These are phyloP conservation scores for Fulica atra DNA, from an alignment of 2,113 vertebrate species.

Conservation along the genomic window DNA sequence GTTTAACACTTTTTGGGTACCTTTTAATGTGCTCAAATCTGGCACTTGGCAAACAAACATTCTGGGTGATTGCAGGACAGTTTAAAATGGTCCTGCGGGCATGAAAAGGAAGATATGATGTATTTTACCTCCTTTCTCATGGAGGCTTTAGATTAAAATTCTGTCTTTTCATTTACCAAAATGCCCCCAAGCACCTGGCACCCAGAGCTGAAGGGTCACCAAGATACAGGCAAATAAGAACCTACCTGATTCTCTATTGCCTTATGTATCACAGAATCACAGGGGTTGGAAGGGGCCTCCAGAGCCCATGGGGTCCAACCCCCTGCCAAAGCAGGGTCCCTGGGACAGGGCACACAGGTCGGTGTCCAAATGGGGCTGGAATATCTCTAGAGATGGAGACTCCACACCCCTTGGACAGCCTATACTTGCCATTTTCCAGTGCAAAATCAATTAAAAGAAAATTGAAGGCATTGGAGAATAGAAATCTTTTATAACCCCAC, in stretches of 20 bases:
- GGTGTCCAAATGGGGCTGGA: too few relatives aligned
- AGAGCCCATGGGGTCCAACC: too few relatives aligned
- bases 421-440: not conserved
- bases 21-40: not conserved
- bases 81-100: not conserved
- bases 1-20: not conserved
- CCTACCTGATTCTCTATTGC: not conserved
- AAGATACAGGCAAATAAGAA: not conserved
- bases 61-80: not conserved
- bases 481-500: not conserved
- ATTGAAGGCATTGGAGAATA: not conserved
- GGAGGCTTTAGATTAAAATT: not conserved
- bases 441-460: conserved; percentile 4
- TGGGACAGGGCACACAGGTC: too few relatives aligned
- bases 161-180: not conserved
- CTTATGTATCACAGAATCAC: too few relatives aligned
- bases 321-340: too few relatives aligned
- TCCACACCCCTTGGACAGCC: too few relatives aligned
- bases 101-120: not conserved
- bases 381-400: too few relatives aligned
- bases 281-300: too few relatives aligned
- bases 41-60: not conserved
- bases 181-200: not conserved
- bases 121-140: not conserved
- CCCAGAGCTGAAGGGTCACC: not conserved